These are phyloP conservation scores for Sander lucioperca DNA, from an alignment of 2,113 vertebrate species.

Conservation along the genomic window DNA sequence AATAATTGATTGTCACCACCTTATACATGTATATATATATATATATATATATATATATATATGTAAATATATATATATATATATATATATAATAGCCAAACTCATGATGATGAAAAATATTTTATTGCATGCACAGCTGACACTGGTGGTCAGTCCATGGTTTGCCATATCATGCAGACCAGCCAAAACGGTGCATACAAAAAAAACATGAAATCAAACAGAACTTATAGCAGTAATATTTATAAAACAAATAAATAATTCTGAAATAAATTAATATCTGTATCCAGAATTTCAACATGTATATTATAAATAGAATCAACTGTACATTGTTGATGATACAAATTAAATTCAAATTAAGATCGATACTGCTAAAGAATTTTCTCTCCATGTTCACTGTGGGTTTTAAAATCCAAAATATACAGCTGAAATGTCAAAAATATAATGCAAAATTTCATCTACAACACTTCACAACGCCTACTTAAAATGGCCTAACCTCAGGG, in stretches of 20 bases:
- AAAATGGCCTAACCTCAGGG: not conserved
- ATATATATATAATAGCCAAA: not conserved
- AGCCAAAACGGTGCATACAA: slow-evolving; percentile 54
- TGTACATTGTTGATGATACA: slow-evolving; percentile 44
- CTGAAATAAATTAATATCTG: slow-evolving; percentile 68
- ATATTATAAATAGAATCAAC: slow-evolving; percentile 54
- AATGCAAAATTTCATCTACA: slow-evolving; percentile 15
- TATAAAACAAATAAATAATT: slow-evolving; percentile 74
- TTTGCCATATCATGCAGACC: slow-evolving; percentile 79
- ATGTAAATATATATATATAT: no score
- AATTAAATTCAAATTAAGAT: slow-evolving; percentile 18
- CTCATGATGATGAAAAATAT: slow-evolving; percentile 45
- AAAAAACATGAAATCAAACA: slow-evolving; percentile 17
- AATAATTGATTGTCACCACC: not conserved
- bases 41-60: no score
- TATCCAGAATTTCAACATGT: slow-evolving; percentile 42
- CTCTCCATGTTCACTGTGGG: not conserved
- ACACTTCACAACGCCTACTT: slow-evolving; percentile 15
- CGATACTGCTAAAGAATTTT: slow-evolving; percentile 6
- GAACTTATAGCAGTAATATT: not conserved
- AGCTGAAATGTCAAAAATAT: slow-evolving; percentile 17
- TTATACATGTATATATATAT: not conserved
- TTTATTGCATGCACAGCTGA: slow-evolving; percentile 77
- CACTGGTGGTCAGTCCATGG: slow-evolving; percentile 74
- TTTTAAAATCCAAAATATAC: slow-evolving; percentile 51